Base-by-base conservation (phyloP, 2,888 invertebrate species). In the Orthonevra nobilis region DNA sequence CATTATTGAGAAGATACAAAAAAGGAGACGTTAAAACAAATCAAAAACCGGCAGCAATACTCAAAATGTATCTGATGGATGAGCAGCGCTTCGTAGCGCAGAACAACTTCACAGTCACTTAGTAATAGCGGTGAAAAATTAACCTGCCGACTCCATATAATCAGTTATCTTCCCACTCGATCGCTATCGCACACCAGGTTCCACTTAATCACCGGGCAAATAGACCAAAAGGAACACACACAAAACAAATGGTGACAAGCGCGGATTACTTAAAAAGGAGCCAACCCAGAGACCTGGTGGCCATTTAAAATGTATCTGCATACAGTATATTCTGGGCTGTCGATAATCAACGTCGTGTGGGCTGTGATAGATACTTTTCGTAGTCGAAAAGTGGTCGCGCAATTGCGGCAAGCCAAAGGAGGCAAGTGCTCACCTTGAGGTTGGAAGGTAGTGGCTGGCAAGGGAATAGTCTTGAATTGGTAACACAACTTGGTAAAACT, bases 281-380 rank as follows among this genome's bases (percentile, higher is more conserved):
- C 48, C 74, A 74, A 81, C 74, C 69, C 56, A 68, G 66, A 81
- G 74, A 81, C 69, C 66, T 58, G 74, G 42, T 81, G 81, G 79
- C 73, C 73, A 73, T 72, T 79, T 79, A 79, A n/a, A 73, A 79
- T 64, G 73, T n/a, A n/a, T 10, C 60, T 66, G 10, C n/a, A n/a
- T 34, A 28, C 56, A 6, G 26, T 42, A 19, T 23, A 50, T 50
- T 58, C 34, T 58, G 20, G 44, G 26, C 58, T 64, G 72, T 72
- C 64, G 72, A 72, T 77, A 54, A 38, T 52, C 42, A 10, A 40
- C 58, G 77, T n/a, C n/a, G n/a, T n/a, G n/a, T 77, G 52, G 77
- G 70, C 15, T 26, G 56, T 48, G 52, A 77, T 64, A 46, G 52
- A 77, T 64, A 60, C 44, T 12, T 28, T 36, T 32, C 32, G n/a